Percentiles rank a stretch among this genome's conserved stretches.
Evolutionary conservation across 2,113 vertebrate genomes (phyloP).

Genomic region (Rhadina sibilatrix): DNA sequence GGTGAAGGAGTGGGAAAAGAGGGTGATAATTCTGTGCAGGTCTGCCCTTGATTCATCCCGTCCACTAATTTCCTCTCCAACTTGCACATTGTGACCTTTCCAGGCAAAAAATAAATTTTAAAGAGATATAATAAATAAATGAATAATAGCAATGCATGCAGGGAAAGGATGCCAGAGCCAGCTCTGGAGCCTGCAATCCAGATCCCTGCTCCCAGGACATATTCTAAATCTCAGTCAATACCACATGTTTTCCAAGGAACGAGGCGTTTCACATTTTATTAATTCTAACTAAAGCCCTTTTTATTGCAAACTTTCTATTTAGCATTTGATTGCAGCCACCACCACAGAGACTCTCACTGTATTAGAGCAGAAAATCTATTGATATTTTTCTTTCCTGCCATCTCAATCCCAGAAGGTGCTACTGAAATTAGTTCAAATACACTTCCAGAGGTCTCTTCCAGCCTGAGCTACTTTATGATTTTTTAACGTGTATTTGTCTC

Average conservation of each 20-base stretch:
- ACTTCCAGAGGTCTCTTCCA: not conserved
- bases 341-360: conserved; percentile 41
- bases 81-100: conserved; percentile 36
- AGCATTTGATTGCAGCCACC: conserved; percentile 59
- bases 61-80: not conserved
- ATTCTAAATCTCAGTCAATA: conserved; percentile 83
- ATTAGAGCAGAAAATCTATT: conserved; percentile 42
- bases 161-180: conserved; percentile 6
- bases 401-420: conserved; percentile 46
- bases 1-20: not conserved
- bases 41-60: not conserved
- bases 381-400: conserved; percentile 60
- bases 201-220: conserved; percentile 79
- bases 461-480: not conserved
- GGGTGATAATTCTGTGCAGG: not conserved
- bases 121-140: not conserved
- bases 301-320: conserved; percentile 73
- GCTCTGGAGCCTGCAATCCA: conserved; percentile 70
- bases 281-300: conserved; percentile 73
- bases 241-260: conserved; percentile 75
- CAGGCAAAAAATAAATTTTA: not conserved
- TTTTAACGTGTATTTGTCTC: not conserved
- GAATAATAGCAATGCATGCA: not conserved
- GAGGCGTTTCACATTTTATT: conserved; percentile 60
- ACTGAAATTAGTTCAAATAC: not conserved